Evolutionary conservation across 2,888 invertebrate genomes (phyloP).

Genomic region (Cantharis flavilabris): DNA sequence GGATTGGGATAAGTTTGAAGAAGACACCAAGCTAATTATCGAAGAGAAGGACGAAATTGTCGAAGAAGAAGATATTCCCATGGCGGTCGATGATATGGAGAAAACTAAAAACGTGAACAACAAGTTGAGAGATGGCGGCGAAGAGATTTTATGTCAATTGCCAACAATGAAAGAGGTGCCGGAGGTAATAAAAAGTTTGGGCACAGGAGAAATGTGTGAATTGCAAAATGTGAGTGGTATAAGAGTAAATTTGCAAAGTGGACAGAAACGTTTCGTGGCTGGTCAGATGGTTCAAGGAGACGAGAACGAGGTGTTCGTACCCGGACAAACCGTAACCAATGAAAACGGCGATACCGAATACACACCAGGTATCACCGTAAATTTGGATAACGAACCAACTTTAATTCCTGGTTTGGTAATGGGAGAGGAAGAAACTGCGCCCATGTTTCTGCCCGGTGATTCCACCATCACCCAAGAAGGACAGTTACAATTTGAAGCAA

Average conservation of each 20-base stretch:
- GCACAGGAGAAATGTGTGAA: slow-evolving; percentile 63
- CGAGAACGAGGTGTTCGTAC: slow-evolving; percentile 54
- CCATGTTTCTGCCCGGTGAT: slow-evolving; percentile 51
- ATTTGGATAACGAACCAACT: slow-evolving; percentile 74
- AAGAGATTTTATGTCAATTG: slow-evolving; percentile 60
- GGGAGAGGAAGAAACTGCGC: slow-evolving; percentile 56
- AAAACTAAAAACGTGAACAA: slow-evolving; percentile 64
- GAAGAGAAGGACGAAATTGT: slow-evolving; percentile 68
- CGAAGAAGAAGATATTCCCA: slow-evolving; percentile 51
- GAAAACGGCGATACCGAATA: slow-evolving; percentile 73
- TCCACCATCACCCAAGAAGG: slow-evolving; percentile 51
- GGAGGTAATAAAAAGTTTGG: slow-evolving; percentile 64
- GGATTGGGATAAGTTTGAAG: slow-evolving; percentile 64
- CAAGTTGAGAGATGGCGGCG: slow-evolving; percentile 60
- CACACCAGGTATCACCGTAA: slow-evolving; percentile 78
- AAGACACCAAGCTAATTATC: slow-evolving; percentile 71
- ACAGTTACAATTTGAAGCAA: slow-evolving; percentile 50
- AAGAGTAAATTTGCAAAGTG: slow-evolving; percentile 56
- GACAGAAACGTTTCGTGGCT: slow-evolving; percentile 74
- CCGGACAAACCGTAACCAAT: slow-evolving; percentile 75
- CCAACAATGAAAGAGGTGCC: slow-evolving; percentile 67
- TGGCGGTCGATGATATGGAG: slow-evolving; percentile 61
- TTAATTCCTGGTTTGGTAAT: slow-evolving; percentile 81
- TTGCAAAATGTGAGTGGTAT: slow-evolving; percentile 68
- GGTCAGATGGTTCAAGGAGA: slow-evolving; percentile 75